A percentile compares a stretch with the other conserved stretches of the same genome.
Conservation (phyloP, 2,888 invertebrate genomes). For the Coelopa pilipes region DNA sequence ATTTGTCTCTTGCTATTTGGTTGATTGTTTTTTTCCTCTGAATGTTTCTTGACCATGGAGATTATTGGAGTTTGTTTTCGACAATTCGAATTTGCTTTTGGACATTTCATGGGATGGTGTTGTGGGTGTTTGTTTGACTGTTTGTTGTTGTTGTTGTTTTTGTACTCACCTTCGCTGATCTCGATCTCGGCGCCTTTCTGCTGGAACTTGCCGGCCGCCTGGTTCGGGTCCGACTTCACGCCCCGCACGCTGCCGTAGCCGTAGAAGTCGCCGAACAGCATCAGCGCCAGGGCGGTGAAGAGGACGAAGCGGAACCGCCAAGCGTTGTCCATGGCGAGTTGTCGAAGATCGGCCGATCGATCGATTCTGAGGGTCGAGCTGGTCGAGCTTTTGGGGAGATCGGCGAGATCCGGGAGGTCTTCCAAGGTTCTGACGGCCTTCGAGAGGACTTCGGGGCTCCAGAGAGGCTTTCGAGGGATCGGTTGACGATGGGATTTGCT, state of each 20-base stretch:
- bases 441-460: too few relatives aligned
- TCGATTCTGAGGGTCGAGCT: too few relatives aligned
- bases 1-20: too few relatives aligned
- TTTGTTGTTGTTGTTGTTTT: constrained; percentile 3
- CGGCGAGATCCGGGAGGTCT: too few relatives aligned
- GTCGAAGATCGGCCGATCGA: not conserved
- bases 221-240: constrained; percentile 62
- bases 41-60: too few relatives aligned
- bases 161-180: constrained; percentile 64
- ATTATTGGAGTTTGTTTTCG: not conserved
- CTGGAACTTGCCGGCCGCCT: constrained; percentile 60
- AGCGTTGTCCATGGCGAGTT: constrained; percentile 64
- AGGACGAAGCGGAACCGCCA: constrained; percentile 67
- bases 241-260: constrained; percentile 54
- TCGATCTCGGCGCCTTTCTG: constrained; percentile 65
- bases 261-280: constrained; percentile 65
- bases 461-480: too few relatives aligned
- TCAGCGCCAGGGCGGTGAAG: constrained; percentile 61
- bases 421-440: too few relatives aligned
- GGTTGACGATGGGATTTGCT: too few relatives aligned
- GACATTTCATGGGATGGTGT: not conserved
- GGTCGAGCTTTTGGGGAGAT: too few relatives aligned
- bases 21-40: too few relatives aligned
- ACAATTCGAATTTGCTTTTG: not conserved
- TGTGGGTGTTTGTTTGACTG: not conserved